Evolutionary conservation across 2,113 vertebrate genomes (phyloP).

Genomic region (Mustela lutreola): DNA sequence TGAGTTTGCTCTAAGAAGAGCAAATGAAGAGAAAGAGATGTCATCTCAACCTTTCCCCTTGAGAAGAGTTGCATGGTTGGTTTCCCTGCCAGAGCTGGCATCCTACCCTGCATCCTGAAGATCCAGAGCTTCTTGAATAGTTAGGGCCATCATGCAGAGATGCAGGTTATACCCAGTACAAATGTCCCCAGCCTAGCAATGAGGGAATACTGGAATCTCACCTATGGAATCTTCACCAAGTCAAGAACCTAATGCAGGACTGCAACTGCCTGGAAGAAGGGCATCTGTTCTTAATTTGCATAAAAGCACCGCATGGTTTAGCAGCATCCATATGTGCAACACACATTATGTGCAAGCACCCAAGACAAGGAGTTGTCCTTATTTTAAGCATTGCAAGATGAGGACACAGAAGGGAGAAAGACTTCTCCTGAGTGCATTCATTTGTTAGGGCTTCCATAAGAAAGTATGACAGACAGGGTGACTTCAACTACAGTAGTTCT

Average conservation of each 20-base stretch:
- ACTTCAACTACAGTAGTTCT: neutral
- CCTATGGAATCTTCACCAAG: neutral
- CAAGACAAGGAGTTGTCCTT: neutral
- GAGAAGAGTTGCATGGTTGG: neutral
- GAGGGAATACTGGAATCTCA: neutral
- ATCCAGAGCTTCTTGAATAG: neutral
- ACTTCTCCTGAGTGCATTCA: neutral
- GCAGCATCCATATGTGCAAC: neutral
- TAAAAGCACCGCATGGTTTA: neutral
- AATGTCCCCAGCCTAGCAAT: too few species aligned
- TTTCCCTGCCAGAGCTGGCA: neutral
- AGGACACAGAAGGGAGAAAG: neutral
- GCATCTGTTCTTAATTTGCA: neutral
- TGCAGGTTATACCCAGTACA: neutral
- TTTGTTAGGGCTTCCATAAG: neutral
- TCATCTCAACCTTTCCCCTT: slow-evolving; percentile 23
- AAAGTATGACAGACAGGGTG: neutral
- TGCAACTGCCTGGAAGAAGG: neutral
- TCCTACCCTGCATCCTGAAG: neutral
- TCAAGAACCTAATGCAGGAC: neutral
- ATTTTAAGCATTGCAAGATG: neutral
- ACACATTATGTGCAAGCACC: neutral
- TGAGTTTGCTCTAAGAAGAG: slow-evolving; percentile 68
- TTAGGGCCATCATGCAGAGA: neutral
- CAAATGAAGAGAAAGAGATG: slow-evolving; percentile 59